Conservation (phyloP, 2,113 vertebrate species). For the Aleadryas rufinucha region DNA sequence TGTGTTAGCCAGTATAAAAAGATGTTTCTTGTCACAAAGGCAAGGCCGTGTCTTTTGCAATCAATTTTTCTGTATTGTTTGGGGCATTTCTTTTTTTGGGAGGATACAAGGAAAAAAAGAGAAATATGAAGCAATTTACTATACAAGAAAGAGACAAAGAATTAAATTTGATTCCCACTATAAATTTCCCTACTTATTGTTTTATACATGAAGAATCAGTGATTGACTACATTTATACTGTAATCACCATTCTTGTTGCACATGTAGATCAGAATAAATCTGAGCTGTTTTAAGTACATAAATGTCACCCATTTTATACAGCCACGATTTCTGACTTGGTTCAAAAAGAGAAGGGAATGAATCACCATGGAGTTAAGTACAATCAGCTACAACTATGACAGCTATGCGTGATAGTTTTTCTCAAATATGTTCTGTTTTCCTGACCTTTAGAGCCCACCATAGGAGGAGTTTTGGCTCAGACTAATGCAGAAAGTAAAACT, state of each 20-base stretch:
- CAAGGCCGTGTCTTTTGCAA: neutral
- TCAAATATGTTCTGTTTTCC: neutral
- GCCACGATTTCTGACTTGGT: neutral
- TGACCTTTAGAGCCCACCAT: neutral
- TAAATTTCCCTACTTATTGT: neutral
- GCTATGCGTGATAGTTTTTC: neutral
- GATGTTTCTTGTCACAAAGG: neutral
- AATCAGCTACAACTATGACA: neutral
- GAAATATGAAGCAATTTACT: neutral
- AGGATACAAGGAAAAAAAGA: neutral
- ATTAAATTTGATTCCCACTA: neutral
- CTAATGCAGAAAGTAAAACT: neutral
- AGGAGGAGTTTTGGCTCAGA: neutral
- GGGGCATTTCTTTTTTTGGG: neutral
- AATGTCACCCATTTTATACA: neutral
- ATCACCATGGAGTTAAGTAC: neutral
- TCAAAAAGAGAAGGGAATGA: neutral
- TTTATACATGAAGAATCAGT: neutral
- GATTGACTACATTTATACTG: neutral
- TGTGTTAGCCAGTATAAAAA: neutral
- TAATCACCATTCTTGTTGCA: neutral
- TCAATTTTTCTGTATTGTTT: neutral
- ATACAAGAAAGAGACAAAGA: neutral
- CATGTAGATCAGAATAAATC: neutral
- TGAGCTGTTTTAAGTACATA: neutral